phyloP scores from a whole-genome alignment of 1,140 invertebrate genomes.

The Helicoverpa armigera region DNA sequence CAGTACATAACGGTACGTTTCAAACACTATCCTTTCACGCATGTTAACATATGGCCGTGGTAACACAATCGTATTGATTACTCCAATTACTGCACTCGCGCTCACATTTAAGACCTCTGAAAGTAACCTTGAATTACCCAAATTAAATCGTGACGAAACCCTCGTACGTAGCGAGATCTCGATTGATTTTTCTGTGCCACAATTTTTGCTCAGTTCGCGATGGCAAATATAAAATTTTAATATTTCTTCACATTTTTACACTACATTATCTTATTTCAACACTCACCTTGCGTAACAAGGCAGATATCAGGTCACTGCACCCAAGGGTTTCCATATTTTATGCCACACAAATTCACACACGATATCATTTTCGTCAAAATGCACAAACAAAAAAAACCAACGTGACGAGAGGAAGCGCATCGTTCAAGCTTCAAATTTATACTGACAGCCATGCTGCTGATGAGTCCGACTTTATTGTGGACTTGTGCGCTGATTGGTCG shows the following conservation, averaged over 20 bases:
- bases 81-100: conserved; percentile 66
- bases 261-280: conserved; percentile 40
- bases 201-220: conserved; percentile 50
- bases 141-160: conserved; percentile 67
- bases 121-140: conserved; percentile 67
- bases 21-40: conserved; percentile 77
- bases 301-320: conserved; percentile 84
- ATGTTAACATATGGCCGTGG: conserved; percentile 82
- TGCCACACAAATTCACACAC: conserved; percentile 78
- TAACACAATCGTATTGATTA: conserved; percentile 72
- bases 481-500: conserved; percentile 89
- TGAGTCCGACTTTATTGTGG: conserved; percentile 92
- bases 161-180: conserved; percentile 64
- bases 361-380: conserved; percentile 84
- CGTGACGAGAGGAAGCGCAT: conserved; percentile 92
- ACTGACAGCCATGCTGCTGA: conserved; percentile 95
- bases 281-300: conserved; percentile 76
- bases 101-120: conserved; percentile 60
- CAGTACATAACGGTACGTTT: conserved; percentile 73
- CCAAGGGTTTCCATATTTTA: conserved; percentile 81
- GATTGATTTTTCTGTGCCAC: conserved; percentile 68
- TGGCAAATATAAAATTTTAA: conserved; percentile 31
- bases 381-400: conserved; percentile 86
- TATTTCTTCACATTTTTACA: conserved; percentile 46
- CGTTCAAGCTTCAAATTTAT: conserved; percentile 94